phyloP scores from a whole-genome alignment of 2,113 vertebrate genomes.

The Embiotoca jacksoni region DNA sequence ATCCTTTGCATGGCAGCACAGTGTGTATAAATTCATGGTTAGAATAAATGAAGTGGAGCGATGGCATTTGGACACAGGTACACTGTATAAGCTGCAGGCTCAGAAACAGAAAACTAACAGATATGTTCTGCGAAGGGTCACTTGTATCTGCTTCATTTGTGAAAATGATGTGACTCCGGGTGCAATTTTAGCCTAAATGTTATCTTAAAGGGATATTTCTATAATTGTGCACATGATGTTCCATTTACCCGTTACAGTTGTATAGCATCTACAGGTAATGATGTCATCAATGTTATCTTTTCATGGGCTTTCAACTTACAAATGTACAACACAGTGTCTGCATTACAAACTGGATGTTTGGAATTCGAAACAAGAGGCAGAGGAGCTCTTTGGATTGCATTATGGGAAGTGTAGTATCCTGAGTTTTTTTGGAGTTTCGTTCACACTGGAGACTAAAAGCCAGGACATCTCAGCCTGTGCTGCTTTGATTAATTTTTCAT shows the following conservation, averaged over 20 bases:
- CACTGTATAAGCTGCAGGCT: not conserved
- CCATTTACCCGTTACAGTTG: not conserved
- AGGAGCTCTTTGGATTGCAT: not conserved
- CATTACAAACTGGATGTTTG: too few species aligned
- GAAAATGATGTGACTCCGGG: not conserved
- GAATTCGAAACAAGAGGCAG: too few species aligned
- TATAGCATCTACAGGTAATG: not conserved
- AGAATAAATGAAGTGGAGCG: conserved; percentile 50
- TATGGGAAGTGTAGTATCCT: not conserved
- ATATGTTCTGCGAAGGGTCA: not conserved
- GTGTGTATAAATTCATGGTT: conserved; percentile 24
- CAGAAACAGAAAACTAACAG: not conserved
- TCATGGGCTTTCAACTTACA: too few species aligned
- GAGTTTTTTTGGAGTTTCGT: not conserved
- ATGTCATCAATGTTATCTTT: too few species aligned
- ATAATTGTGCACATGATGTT: not conserved
- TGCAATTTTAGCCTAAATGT: not conserved
- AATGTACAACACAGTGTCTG: not conserved
- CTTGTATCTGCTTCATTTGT: not conserved
- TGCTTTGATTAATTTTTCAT: too few species aligned
- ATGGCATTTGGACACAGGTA: not conserved
- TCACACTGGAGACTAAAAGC: not conserved
- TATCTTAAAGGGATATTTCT: too few species aligned
- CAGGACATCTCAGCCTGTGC: not conserved
- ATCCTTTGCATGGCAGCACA: conserved; percentile 18